Conservation (phyloP, 2,888 invertebrate genomes). For the Drosophila hamatofila region DNA sequence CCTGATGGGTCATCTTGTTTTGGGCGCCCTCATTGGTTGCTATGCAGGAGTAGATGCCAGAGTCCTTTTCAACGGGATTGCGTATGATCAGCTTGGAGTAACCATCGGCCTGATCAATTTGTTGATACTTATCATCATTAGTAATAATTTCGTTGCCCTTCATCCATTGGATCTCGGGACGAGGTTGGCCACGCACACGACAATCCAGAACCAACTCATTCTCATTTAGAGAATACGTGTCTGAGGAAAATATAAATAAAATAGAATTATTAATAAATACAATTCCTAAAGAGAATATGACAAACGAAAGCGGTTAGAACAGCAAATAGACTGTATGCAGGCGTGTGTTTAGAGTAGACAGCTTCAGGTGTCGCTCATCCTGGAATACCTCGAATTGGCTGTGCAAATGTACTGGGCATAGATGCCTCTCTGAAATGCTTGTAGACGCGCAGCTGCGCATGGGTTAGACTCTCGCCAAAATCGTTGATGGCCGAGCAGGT, state of each 20-base stretch:
- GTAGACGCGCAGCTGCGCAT: constrained; percentile 91
- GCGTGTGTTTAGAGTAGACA: constrained; percentile 12
- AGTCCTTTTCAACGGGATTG: constrained; percentile 89
- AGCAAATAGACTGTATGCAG: constrained; percentile 30
- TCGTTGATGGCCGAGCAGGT: constrained; percentile 91
- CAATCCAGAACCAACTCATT: constrained; percentile 92
- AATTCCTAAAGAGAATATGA: neutral
- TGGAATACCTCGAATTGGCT: constrained; percentile 89
- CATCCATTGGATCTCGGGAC: constrained; percentile 91
- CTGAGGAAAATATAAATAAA: constrained; percentile 83
- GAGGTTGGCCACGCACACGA: constrained; percentile 90
- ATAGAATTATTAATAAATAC: constrained; percentile 10
- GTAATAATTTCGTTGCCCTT: constrained; percentile 89
- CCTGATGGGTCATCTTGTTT: constrained; percentile 91
- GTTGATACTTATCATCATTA: constrained; percentile 87
- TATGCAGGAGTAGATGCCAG: constrained; percentile 91
- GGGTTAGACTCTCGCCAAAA: constrained; percentile 89
- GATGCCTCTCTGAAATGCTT: constrained; percentile 90
- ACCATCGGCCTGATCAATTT: constrained; percentile 90
- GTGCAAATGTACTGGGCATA: constrained; percentile 90
- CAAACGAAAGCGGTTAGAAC: constrained; percentile 57
- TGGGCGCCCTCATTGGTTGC: constrained; percentile 90
- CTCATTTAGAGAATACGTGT: constrained; percentile 90
- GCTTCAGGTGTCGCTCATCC: constrained; percentile 10
- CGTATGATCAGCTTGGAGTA: constrained; percentile 90